Base-by-base conservation (phyloP, 2,888 invertebrate species). In the Notodonta ziczac region DNA sequence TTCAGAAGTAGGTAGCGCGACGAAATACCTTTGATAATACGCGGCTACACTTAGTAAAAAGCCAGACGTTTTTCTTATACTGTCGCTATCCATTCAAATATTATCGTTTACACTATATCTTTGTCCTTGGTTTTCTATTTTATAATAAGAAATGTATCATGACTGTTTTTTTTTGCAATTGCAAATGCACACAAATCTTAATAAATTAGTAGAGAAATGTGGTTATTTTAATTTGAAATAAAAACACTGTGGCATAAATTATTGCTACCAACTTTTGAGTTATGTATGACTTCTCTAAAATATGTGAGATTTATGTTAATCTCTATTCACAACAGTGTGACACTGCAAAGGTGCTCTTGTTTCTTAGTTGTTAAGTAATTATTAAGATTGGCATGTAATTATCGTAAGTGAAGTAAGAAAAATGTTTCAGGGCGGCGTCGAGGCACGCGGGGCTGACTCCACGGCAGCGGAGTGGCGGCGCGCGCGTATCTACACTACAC, bases 361-460 rank as follows among this genome's bases (percentile, higher is more conserved):
- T 40, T 57, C 16, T 62, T 56, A 12, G 56, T 58, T 42, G 50
- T 65, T 56, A 65, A 57, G 60, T 66, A 52, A 58, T 61, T 51
- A 67, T 61, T 58, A 66, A 54, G 40, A 68, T 46, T 69, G 59
- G 65, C 60, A 59, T 59, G 58, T 61, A 64, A 67, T 61, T 55
- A 62, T 57, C 59, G 51, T 61, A 63, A 55, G 60, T 75, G 62
- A 72, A 68, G 62, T 62, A 64, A 74, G 69, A 69, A 69, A 68
- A 69, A 50, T 67, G 70, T 91, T 90, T 79, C 91, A 92, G 93
- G 90, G 87, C 89, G 91, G 85, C 86, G 87, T 79, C 88, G 91
- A 82, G 87, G 83, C 84, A 85, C 88, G 90, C 90, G 91, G 87
- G 90, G 88, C 88, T 91, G 85, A 89, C 84, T 80, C 77, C 77